A percentile compares a stretch with the other conserved stretches of the same genome.
Conservation (phyloP, 2,113 vertebrate species). For the Ramphastos sulfuratus region DNA sequence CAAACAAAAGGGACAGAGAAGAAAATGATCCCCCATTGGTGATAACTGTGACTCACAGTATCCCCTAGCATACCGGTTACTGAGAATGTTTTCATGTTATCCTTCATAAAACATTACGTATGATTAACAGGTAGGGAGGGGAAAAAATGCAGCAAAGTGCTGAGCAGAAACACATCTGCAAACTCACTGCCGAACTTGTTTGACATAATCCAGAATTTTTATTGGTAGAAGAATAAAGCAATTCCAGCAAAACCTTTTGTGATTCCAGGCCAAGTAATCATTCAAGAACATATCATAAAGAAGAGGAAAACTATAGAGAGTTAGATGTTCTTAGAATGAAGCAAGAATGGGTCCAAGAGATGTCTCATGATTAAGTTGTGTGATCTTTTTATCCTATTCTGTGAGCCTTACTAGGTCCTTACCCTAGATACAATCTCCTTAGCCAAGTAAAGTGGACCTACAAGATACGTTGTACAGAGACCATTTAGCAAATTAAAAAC, state of each 20-base stretch:
- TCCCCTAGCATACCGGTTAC: background rate
- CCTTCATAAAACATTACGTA: background rate
- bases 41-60: background rate
- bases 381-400: background rate
- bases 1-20: background rate
- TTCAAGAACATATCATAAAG: background rate
- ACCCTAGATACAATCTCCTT: background rate
- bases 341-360: background rate
- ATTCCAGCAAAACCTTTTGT: background rate
- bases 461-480: background rate
- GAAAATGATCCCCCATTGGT: background rate
- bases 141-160: background rate
- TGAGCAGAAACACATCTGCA: background rate
- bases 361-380: background rate
- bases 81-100: background rate
- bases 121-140: constrained; percentile 5
- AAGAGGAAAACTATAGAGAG: background rate
- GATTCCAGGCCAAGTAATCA: background rate
- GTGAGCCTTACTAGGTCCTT: background rate
- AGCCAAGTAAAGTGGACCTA: background rate
- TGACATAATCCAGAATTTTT: background rate
- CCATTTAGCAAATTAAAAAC: background rate
- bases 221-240: background rate
- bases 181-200: background rate
- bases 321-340: background rate